These are phyloP conservation scores for Himantopus leucocephalus DNA, from an alignment of 2,113 vertebrate species.

Conservation along the genomic window DNA sequence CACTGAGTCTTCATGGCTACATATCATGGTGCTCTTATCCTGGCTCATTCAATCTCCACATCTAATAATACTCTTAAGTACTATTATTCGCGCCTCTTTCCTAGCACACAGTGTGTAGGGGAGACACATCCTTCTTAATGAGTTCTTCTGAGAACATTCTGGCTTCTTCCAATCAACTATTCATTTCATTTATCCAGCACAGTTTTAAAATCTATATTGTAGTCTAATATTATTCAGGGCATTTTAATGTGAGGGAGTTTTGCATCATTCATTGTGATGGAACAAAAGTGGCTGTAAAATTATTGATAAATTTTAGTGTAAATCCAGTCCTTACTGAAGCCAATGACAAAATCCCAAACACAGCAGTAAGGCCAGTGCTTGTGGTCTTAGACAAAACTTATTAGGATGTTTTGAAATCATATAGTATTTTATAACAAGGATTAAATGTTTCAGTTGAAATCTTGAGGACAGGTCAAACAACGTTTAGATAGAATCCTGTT, in stretches of 20 bases:
- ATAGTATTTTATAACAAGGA: not conserved
- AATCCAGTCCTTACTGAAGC: not conserved
- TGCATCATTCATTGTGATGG: not conserved
- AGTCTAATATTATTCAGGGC: not conserved
- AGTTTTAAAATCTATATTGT: not conserved
- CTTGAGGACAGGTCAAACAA: not conserved
- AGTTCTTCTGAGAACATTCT: not conserved
- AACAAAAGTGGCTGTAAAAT: not conserved
- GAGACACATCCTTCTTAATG: not conserved
- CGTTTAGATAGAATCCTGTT: not conserved
- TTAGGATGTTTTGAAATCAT: not conserved
- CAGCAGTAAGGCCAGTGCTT: not conserved
- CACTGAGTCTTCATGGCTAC: fast-evolving
- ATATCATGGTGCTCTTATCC: not conserved
- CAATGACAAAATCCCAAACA: not conserved
- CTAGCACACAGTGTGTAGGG: not conserved
- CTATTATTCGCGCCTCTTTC: not conserved
- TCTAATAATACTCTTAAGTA: not conserved
- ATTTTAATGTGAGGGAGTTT: not conserved
- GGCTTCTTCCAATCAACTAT: not conserved
- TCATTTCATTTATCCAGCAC: not conserved
- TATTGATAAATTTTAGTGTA: not conserved
- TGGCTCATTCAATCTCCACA: not conserved
- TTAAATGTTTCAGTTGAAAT: not conserved
- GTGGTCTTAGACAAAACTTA: not conserved